These are phyloP conservation scores for Ectemnius lituratus DNA, from an alignment of 2,888 invertebrate genomes.

Conservation along the genomic window DNA sequence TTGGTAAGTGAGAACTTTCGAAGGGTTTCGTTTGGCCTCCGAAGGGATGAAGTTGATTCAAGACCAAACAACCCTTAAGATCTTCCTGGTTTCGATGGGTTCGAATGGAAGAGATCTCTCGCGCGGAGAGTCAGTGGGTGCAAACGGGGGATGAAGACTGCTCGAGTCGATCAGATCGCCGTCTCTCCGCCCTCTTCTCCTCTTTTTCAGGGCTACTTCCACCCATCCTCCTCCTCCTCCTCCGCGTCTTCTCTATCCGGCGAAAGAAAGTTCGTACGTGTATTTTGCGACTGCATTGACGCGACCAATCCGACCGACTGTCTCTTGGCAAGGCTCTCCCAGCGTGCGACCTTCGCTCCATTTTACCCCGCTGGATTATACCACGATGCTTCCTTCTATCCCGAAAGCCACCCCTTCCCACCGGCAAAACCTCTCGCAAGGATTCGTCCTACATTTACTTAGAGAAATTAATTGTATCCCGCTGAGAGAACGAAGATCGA, in stretches of 20 bases:
- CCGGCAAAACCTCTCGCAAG: background rate
- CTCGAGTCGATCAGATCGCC: slow-evolving; percentile 1
- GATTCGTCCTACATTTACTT: too few relatives aligned
- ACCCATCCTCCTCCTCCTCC: background rate
- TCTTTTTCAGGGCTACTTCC: background rate
- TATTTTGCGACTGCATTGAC: slow-evolving; percentile 17
- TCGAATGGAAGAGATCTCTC: background rate
- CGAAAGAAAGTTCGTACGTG: slow-evolving; percentile 3
- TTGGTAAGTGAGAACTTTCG: too few relatives aligned
- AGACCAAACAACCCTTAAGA: background rate
- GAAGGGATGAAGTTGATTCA: background rate
- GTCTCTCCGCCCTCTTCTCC: background rate
- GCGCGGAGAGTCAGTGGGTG: background rate
- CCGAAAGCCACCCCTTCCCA: too few relatives aligned
- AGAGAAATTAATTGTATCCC: too few relatives aligned
- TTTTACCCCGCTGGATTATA: background rate
- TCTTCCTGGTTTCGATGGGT: too few relatives aligned
- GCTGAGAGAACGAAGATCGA: too few relatives aligned
- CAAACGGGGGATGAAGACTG: background rate
- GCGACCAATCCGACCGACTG: slow-evolving; percentile 1
- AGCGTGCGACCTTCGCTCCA: background rate
- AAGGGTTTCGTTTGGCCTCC: too few relatives aligned
- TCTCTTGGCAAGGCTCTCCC: background rate
- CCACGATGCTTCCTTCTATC: background rate
- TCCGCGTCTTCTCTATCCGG: background rate